Conservation (phyloP, 2,888 invertebrate genomes). For the Spisula solida region DNA sequence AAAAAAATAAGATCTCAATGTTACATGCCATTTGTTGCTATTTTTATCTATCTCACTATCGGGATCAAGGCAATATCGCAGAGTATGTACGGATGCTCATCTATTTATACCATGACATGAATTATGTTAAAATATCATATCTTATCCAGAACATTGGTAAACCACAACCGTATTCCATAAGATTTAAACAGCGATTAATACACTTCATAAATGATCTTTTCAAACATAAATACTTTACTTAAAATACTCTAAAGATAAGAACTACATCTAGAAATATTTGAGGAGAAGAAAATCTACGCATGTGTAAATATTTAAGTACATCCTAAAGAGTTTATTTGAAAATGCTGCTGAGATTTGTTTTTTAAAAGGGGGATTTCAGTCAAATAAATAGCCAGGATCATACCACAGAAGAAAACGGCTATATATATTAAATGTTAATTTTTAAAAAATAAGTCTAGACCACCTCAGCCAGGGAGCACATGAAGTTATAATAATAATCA, state of each 20-base stretch:
- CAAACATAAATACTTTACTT: background rate
- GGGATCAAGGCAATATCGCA: background rate
- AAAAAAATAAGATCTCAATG: no score
- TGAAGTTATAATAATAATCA: no score
- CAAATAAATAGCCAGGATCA: no score
- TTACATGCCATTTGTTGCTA: no score
- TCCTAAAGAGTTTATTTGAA: no score
- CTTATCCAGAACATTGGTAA: background rate
- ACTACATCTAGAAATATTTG: background rate
- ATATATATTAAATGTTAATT: no score
- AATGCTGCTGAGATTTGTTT: no score
- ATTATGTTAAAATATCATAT: background rate
- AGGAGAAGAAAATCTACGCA: background rate
- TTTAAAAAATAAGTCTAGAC: no score
- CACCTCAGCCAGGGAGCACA: no score
- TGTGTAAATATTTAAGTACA: background rate
- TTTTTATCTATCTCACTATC: background rate
- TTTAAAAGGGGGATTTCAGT: no score
- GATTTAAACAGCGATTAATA: background rate
- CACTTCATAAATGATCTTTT: background rate
- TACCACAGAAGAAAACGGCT: no score
- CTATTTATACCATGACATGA: constrained; percentile 9
- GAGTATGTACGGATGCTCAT: background rate
- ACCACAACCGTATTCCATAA: background rate
- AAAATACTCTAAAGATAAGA: constrained; percentile 12